phyloP scores from a whole-genome alignment of 1,140 invertebrate genomes.

The Dreissena rostriformis region DNA sequence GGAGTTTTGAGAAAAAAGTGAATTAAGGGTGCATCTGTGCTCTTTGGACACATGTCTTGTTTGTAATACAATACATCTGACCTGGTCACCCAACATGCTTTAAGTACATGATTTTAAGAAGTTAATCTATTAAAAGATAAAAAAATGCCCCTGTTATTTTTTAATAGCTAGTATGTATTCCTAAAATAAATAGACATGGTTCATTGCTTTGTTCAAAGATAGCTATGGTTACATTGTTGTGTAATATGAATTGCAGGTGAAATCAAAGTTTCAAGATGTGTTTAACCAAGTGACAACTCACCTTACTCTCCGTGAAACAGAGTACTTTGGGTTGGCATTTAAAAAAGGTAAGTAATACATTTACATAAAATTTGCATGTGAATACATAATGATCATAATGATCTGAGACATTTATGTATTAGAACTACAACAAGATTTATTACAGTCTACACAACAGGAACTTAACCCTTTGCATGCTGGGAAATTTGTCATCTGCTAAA shows the following conservation, averaged over 20 bases:
- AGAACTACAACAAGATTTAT: too few species aligned
- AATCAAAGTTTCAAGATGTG: constrained; percentile 91
- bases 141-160: background rate
- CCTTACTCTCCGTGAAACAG: constrained; percentile 91
- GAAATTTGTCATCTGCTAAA: too few species aligned
- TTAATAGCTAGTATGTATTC: background rate
- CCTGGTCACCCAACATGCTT: background rate
- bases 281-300: constrained; percentile 91
- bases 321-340: constrained; percentile 91
- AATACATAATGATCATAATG: background rate
- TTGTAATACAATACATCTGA: too few species aligned
- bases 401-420: too few species aligned
- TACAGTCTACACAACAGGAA: too few species aligned
- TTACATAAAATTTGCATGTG: background rate
- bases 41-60: too few species aligned
- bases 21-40: too few species aligned
- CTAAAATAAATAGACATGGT: background rate
- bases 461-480: too few species aligned
- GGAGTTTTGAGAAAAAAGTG: too few species aligned
- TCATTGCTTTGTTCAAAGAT: too few species aligned
- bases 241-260: constrained; percentile 85
- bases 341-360: constrained; percentile 85
- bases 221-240: background rate
- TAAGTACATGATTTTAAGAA: background rate
- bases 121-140: too few species aligned